Evolutionary conservation across 1,140 invertebrate genomes (phyloP), one percentile per base, ranked within the genome.

Genomic region (Ylistrum balloti): DNA sequence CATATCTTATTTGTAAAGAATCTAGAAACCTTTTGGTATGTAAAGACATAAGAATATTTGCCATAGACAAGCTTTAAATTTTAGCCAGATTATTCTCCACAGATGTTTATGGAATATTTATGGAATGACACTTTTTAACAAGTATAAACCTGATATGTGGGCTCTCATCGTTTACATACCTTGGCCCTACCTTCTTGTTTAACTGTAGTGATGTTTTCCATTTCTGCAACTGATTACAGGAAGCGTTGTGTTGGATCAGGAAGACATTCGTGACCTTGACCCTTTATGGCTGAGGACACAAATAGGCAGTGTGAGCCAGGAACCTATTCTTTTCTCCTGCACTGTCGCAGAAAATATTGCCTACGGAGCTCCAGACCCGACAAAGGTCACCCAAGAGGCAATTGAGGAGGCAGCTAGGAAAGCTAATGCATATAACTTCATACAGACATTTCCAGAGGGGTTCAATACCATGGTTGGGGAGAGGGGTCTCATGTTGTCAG

Each of bases 381-480:
- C 92, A 17, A 86, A 89, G 33, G 94, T 97, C 22, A 96, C 95
- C 5, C 90, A 94, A 33, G 94, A 95, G 17, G 93, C 96, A 33
- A 94, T 96, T 32, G 90, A 93, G 22, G 93, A 96, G 45, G 96
- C 96, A 86, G 96, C 96, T 11, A 93, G 94, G 86, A 95, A 96
- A 93, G 95, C 97, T 11, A 97, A 97, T 94, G 96, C 95, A 33
- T 94, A 93, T 74, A 92, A 95, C 34, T 97, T 97, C 92, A 96
- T 97, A 28, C 88, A 92, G 28, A 92, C 92, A 35, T 97, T 97
- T 93, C 96, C 96, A 20, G 86, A 96, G 1, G 95, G 96, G 33
- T 96, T 96, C 89, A 94, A 97, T 88, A 97, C 97, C 17, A 28
- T 96, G 88, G 96, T 97, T 34, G 97, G 97, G 35, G 97, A 97